Evolutionary conservation across 2,113 vertebrate genomes (phyloP), one percentile per base, ranked within the genome.

Genomic region (Suncus etruscus): DNA sequence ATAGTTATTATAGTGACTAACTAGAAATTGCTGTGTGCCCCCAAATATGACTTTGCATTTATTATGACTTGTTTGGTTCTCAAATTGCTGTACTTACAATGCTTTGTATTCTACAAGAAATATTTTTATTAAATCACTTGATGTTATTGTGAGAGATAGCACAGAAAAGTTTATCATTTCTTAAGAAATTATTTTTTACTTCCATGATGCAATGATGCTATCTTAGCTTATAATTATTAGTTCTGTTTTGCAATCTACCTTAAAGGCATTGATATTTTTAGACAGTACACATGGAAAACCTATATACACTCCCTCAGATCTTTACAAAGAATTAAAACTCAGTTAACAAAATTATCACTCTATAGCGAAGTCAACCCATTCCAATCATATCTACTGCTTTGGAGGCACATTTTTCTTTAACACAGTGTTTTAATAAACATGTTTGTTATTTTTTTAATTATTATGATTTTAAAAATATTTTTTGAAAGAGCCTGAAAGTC

Each of bases 21-120:
- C 0, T 50, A 90, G 31, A 27, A 96, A 95, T 58, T 90, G 39
- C 4, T 88, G 51, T 74, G 7, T 85, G 51, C 8, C 15, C n/a
- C 22, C 86, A 93, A 94, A 75, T 68, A 83, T 47, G 32, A 87
- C 72, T 90, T 85, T 87, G 25, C 18, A 66, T 81, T 86, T 97
- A 83, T 76, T 93, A 25, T 3, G 70, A 47, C 24, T 91, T 87
- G 72, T 45, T 96, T 92, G 70, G 11, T 39, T 92, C 25, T 86
- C 31, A 69, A 58, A 10, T 75, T 89, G 50, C 20, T 69, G 91
- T 48, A 61, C 15, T 69, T 74, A 90, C 77, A 86, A 83, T 63
- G 29, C 16, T 80, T 50, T n/a, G 9, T 63, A 18, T 82, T 92
- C 83, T 68, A 76, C 11, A 89, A 73, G 2, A 20, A 80, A 20